Percentiles rank a stretch among this genome's conserved stretches.
phyloP scores from a whole-genome alignment of 2,888 invertebrate genomes.

The Stenodema calcarata region DNA sequence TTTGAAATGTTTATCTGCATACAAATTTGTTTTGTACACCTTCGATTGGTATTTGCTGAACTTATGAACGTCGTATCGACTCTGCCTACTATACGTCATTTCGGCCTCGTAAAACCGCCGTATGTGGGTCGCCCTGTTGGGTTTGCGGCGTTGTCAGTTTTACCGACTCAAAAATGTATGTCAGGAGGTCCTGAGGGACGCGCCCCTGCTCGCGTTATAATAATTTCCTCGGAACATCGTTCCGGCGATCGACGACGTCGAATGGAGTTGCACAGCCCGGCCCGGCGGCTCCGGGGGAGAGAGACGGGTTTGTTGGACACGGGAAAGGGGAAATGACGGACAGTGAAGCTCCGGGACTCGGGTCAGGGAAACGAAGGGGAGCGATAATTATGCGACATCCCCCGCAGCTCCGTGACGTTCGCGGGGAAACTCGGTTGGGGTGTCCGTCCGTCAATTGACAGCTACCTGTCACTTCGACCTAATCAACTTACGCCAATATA shows the following conservation, averaged over 20 bases:
- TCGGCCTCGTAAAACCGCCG: not conserved
- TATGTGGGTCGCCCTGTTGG: not conserved
- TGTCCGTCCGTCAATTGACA: slow-evolving; percentile 51
- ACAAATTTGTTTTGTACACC: no score
- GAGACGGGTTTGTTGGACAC: not conserved
- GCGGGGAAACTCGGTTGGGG: slow-evolving; percentile 7
- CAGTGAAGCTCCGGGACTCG: not conserved
- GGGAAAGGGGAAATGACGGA: slow-evolving; percentile 5
- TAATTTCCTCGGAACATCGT: slow-evolving; percentile 19
- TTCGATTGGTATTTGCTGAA: no score
- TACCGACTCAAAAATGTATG: not conserved
- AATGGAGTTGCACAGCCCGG: no score
- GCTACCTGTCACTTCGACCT: slow-evolving; percentile 48
- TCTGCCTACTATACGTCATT: not conserved
- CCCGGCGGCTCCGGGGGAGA: not conserved
- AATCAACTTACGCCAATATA: slow-evolving; percentile 52
- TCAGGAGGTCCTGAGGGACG: not conserved
- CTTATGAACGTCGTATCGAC: no score
- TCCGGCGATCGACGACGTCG: slow-evolving; percentile 14
- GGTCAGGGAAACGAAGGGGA: slow-evolving; percentile 4
- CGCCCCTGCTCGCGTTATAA: slow-evolving; percentile 4
- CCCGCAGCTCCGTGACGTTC: not conserved
- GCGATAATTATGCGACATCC: slow-evolving; percentile 44
- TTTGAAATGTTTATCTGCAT: no score
- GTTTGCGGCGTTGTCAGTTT: not conserved